Evolutionary conservation across 1,140 invertebrate genomes (phyloP), one percentile per base, ranked within the genome.

Genomic region (Cepaea nemoralis): DNA sequence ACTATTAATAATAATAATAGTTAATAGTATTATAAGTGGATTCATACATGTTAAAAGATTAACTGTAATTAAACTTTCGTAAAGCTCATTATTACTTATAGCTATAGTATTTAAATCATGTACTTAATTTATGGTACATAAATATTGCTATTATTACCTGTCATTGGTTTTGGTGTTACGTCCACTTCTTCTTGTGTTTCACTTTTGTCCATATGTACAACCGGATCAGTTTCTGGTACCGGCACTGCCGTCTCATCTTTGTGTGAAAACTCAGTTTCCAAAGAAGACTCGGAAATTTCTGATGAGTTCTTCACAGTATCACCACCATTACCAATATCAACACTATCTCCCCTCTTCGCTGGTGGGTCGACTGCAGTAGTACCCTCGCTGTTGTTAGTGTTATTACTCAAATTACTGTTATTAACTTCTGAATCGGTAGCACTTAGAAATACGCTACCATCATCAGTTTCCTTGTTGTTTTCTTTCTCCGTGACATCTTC

Each of bases 161-260:
- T 81, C 6, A 83, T 73, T 3, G 71, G 82, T 55, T 75, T 80
- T 27, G 82, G 78, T 31, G 71, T 78, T 19, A 69, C 8, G 12
- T 78, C 77, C 42, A 48, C 66, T 75, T 45, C 10, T 74, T 31
- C 19, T 35, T 39, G 31, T 45, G 59, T 31, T 63, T 31, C 59
- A 10, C 2, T 14, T 24, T 14, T 24, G 22, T 14, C n/a, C 50
- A 22, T 24, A 14, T 14, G 50, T 55, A 24, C 19, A 55, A 45
- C 19, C 19, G 42, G 19, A 45, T 22, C 2, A 31, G 59, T 10
- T 31, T 1, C 27, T 31, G 27, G 2, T 6, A 27, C 33, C 33
- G n/a, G 27, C 8, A 27, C 0, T 63, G 59, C 0, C n/a, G 5
- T 5, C 10, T 3, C 22, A 5, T 63, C 59, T 63, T 22, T 63